Conservation (phyloP, 2,113 vertebrate species). For the Myotis yumanensis region DNA sequence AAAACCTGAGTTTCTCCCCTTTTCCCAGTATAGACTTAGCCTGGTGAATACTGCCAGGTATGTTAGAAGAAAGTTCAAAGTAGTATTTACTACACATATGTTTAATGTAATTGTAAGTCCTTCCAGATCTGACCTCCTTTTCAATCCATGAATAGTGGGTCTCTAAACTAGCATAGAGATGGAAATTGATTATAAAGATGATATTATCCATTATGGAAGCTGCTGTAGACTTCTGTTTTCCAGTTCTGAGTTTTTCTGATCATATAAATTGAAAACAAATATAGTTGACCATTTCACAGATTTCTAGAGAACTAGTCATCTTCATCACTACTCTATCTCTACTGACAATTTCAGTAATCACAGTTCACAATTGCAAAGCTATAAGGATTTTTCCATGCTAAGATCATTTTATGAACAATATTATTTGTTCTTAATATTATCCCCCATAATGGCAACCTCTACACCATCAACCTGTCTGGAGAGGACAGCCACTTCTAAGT, state of each 20-base stretch:
- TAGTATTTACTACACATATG: neutral
- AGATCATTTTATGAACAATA: neutral
- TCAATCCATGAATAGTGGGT: too few species aligned
- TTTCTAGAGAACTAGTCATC: neutral
- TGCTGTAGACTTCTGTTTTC: neutral
- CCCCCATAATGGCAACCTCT: neutral
- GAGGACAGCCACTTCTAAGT: neutral
- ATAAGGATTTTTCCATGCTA: neutral
- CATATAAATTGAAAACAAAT: neutral
- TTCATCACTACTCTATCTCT: neutral
- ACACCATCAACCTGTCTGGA: neutral
- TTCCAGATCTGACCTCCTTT: neutral
- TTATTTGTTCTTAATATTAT: neutral
- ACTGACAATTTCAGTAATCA: neutral
- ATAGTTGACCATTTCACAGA: neutral
- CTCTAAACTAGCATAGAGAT: neutral
- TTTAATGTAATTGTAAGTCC: neutral
- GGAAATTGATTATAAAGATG: neutral
- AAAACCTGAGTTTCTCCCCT: neutral
- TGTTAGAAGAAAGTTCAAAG: neutral
- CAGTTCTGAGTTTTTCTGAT: constrained; percentile 19
- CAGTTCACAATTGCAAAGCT: neutral
- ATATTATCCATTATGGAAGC: neutral
- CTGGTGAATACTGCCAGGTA: neutral
- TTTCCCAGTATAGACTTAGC: neutral